These are phyloP conservation scores for Meteorus sp. DNA, from an alignment of 1,140 invertebrate species.

Conservation along the genomic window DNA sequence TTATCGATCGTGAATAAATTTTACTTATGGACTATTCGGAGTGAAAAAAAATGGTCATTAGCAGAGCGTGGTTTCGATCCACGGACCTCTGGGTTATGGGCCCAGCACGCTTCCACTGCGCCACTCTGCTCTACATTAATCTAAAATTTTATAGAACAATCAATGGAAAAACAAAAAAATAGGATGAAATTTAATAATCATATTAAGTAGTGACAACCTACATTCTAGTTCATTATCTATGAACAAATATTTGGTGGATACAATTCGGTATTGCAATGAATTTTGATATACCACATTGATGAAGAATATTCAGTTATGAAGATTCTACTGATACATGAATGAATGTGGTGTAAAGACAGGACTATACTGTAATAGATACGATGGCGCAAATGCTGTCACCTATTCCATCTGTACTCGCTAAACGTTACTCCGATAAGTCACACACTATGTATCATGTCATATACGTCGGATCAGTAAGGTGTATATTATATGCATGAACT, in stretches of 20 bases:
- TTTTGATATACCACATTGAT: too few species aligned
- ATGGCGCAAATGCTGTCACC: conserved; percentile 18
- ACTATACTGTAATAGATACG: conserved; percentile 27
- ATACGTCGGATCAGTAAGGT: conserved; percentile 9
- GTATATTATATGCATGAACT: conserved; percentile 17
- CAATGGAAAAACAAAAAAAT: too few species aligned
- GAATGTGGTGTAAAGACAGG: too few species aligned
- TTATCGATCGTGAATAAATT: too few species aligned
- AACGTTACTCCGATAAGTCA: conserved; percentile 9
- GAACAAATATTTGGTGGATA: too few species aligned
- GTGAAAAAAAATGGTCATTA: conserved; percentile 55
- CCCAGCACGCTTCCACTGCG: conserved; percentile 97
- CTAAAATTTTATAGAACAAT: too few species aligned
- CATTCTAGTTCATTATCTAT: too few species aligned
- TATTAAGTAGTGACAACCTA: too few species aligned
- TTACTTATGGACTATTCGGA: not conserved
- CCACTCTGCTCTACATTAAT: conserved; percentile 80
- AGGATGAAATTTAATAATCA: too few species aligned
- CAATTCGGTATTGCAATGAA: too few species aligned
- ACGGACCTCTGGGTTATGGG: conserved; percentile 97
- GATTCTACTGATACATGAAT: too few species aligned
- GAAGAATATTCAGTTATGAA: too few species aligned
- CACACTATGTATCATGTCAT: not conserved
- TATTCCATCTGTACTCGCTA: not conserved
- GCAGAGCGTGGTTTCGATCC: conserved; percentile 95